Percentiles rank a stretch among this genome's conserved stretches.
Conservation (phyloP, 2,888 invertebrate species). For the Drosophila hamatofila region DNA sequence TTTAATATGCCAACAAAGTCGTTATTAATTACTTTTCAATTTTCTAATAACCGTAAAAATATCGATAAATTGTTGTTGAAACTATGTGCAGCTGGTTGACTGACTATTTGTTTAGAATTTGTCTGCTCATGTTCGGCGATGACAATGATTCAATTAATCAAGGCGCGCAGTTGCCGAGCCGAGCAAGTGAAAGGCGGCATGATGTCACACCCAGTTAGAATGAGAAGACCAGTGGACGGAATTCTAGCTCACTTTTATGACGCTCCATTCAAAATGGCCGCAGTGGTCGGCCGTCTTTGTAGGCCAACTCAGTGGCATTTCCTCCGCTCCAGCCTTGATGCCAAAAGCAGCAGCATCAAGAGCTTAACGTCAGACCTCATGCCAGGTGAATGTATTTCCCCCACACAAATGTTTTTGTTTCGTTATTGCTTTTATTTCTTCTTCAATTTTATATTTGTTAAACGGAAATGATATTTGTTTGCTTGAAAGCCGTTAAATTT, state of each 20-base stretch:
- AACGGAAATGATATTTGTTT: slow-evolving; percentile 73
- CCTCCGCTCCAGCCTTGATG: slow-evolving; percentile 66
- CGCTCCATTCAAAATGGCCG: slow-evolving; percentile 31
- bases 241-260: slow-evolving; percentile 43
- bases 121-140: slow-evolving; percentile 45
- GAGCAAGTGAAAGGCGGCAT: slow-evolving; percentile 65
- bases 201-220: slow-evolving; percentile 48
- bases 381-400: slow-evolving; percentile 76
- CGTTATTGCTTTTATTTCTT: slow-evolving; percentile 20
- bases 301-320: slow-evolving; percentile 40
- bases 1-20: slow-evolving; percentile 58
- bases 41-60: slow-evolving; percentile 74
- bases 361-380: slow-evolving; percentile 19
- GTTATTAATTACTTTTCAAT: slow-evolving; percentile 73
- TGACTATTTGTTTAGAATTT: slow-evolving; percentile 30
- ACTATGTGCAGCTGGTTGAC: slow-evolving; percentile 21
- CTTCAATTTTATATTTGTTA: slow-evolving; percentile 31
- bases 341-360: slow-evolving; percentile 58
- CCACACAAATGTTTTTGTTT: slow-evolving; percentile 45
- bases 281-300: background rate
- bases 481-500: slow-evolving; percentile 70
- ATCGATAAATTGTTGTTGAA: slow-evolving; percentile 46
- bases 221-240: slow-evolving; percentile 21
- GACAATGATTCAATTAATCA: slow-evolving; percentile 75
- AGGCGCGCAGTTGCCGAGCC: slow-evolving; percentile 14